Conservation (phyloP, 2,113 vertebrate genomes). For the Pseudopodoces humilis region DNA sequence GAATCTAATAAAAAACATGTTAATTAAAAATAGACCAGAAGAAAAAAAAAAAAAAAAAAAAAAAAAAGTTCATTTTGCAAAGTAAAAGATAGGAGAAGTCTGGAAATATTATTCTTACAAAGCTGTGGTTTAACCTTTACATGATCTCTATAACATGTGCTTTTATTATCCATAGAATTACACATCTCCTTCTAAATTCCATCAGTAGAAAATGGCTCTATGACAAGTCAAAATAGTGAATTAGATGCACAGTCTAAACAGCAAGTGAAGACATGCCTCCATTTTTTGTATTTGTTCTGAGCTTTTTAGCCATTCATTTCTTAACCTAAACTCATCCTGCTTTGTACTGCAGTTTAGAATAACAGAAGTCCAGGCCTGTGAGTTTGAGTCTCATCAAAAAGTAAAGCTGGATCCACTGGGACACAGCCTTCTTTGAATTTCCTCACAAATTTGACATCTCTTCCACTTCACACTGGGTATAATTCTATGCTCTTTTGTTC, state of each 20-base stretch:
- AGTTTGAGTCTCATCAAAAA: background rate
- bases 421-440: background rate
- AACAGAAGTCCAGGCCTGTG: background rate
- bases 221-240: background rate
- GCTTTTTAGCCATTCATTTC: background rate
- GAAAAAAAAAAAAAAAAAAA: background rate
- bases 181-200: background rate
- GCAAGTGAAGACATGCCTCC: background rate
- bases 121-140: background rate
- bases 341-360: background rate
- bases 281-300: background rate
- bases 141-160: background rate
- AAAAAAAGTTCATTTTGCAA: background rate
- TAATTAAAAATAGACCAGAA: background rate
- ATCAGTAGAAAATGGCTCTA: background rate
- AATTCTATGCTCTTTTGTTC: background rate
- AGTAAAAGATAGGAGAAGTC: background rate
- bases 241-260: background rate
- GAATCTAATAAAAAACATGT: background rate
- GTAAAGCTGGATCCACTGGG: background rate
- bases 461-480: background rate
- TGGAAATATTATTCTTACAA: background rate
- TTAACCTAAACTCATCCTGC: background rate
- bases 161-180: background rate
- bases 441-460: background rate